Conservation (phyloP, 92 coral and sea anemone genomes). For the Chrysogorgia sp. region DNA sequence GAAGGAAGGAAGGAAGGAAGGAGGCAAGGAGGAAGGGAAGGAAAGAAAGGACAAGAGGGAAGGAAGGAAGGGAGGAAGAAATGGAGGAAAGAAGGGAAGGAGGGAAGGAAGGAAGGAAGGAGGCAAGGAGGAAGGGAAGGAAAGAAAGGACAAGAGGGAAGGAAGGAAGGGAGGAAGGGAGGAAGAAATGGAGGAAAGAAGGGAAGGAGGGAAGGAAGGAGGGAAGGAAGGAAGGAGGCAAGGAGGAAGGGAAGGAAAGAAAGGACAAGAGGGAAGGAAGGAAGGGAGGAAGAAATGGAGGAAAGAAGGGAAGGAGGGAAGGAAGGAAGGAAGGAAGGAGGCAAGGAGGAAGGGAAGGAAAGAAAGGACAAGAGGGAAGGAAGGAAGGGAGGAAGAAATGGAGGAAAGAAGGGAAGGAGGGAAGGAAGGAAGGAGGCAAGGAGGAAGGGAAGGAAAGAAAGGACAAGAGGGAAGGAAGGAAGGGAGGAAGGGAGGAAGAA, state of each 20-base stretch:
- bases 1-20: neutral
- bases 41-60: neutral
- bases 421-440: slow-evolving; percentile 4
- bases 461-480: neutral
- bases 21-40: neutral
- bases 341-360: neutral
- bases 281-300: too few species aligned
- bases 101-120: too few species aligned
- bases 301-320: too few species aligned
- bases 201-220: neutral
- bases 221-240: neutral
- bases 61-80: too few species aligned
- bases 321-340: too few species aligned
- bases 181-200: neutral
- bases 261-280: too few species aligned
- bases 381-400: too few species aligned
- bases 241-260: neutral
- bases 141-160: neutral
- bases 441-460: neutral
- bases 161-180: neutral
- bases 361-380: neutral
- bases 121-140: too few species aligned
- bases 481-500: neutral
- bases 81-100: too few species aligned
- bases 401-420: too few species aligned